Conservation (phyloP, 2,113 vertebrate genomes). For the Neolamprologus kungweensis region DNA sequence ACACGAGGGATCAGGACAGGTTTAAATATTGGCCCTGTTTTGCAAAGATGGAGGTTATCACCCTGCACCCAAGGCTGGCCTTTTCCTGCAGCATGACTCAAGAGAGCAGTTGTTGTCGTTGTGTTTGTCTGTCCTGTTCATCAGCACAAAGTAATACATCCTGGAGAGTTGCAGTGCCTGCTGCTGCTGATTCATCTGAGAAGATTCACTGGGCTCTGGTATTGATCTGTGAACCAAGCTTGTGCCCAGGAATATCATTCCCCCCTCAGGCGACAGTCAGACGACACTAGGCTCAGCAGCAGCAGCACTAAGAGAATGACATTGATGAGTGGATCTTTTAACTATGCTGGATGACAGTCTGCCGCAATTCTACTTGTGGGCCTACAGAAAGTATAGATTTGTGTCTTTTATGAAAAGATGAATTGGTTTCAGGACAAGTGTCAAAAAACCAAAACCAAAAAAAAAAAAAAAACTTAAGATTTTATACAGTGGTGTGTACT, state of each 20-base stretch:
- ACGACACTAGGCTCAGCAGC: conserved; percentile 8
- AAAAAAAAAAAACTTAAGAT: background rate
- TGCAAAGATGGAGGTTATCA: background rate
- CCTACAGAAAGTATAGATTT: background rate
- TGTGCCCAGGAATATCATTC: conserved; percentile 57
- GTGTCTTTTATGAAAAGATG: background rate
- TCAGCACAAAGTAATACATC: conserved; percentile 36
- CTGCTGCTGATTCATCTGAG: conserved; percentile 39
- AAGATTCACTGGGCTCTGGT: conserved; percentile 40
- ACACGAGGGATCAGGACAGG: background rate
- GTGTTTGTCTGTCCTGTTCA: conserved; percentile 6
- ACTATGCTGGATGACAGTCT: background rate
- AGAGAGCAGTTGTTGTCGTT: background rate
- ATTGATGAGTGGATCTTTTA: conserved; percentile 5
- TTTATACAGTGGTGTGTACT: background rate
- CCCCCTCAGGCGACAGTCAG: conserved; percentile 32
- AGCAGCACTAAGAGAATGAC: background rate
- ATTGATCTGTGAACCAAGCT: conserved; percentile 56
- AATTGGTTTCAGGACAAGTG: background rate
- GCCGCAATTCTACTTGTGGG: background rate
- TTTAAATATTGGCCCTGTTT: conserved; percentile 4
- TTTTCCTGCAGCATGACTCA: background rate
- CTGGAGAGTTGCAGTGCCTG: background rate
- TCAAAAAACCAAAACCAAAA: accelerated
- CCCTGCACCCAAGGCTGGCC: background rate